Evolutionary conservation across 2,888 invertebrate species (phyloP).

Genomic region (Clostera curtula): DNA sequence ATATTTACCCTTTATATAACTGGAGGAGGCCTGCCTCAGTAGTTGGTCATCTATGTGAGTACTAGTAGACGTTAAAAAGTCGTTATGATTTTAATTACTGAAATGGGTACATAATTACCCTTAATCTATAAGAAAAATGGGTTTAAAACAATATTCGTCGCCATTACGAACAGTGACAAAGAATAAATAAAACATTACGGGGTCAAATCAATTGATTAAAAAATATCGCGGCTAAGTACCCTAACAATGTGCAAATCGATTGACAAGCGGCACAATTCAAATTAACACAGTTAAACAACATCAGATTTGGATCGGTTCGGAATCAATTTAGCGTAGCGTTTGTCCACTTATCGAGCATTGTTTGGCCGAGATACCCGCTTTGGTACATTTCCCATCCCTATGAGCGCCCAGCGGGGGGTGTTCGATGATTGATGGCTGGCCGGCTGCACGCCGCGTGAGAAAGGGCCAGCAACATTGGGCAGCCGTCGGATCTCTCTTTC

Average conservation of each 20-base stretch:
- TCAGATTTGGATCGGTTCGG: constrained; percentile 45
- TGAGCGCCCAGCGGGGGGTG: constrained; percentile 63
- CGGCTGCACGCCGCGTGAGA: constrained; percentile 50
- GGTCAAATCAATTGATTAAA: too few species aligned
- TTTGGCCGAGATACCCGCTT: constrained; percentile 53
- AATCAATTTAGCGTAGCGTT: constrained; percentile 68
- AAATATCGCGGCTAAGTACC: too few species aligned
- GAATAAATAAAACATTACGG: too few species aligned
- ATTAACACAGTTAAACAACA: constrained; percentile 48
- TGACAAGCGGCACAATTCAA: constrained; percentile 23
- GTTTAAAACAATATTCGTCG: too few species aligned
- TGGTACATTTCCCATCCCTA: constrained; percentile 69
- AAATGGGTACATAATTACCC: too few species aligned
- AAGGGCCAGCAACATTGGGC: constrained; percentile 31
- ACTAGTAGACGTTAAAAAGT: too few species aligned
- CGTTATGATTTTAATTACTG: too few species aligned
- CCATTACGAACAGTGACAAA: too few species aligned
- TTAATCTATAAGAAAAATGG: too few species aligned
- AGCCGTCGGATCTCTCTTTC: constrained; percentile 35
- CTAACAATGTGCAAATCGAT: constrained; percentile 10
- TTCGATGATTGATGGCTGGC: constrained; percentile 69
- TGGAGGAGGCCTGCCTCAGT: too few species aligned
- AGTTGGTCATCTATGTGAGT: too few species aligned
- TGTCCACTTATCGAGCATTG: constrained; percentile 70
- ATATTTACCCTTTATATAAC: too few species aligned